Base-by-base conservation (phyloP, 2,888 invertebrate genomes). In the Oscheius sp. region DNA sequence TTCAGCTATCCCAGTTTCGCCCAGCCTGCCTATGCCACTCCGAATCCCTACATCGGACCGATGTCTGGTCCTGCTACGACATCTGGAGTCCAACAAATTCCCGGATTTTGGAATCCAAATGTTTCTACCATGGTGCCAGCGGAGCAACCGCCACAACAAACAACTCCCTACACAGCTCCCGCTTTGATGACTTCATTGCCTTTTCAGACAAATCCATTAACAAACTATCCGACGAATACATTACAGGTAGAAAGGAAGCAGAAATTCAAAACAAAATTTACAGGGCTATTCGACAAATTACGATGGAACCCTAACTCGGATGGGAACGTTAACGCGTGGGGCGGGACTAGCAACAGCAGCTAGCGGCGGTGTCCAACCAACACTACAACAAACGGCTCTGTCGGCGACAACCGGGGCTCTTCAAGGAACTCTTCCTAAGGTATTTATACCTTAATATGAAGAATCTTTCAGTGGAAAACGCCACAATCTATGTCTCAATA, bases 401-500 rank as follows among this genome's bases (percentile, higher is more conserved):
- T 17, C 30, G 17, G 20, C 63, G 17, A n/a, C 41, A 12, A 20
- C 41, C 9, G 49, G 49, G 9, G 49, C 63, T 9, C 33, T 62
- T n/a, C 45, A 62, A 26, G 63, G 44, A 28, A 49, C 63, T 24
- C 24, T 63, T 22, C 63, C 63, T 22, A 63, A 63, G 63, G 63
- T 63, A 63, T 24, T 33, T 28, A 59, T 14, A 56, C 24, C 9
- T 56, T 14, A 14, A 38, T 17, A n/a, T 36, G 20, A 33, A 38
- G n/a, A n/a, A n/a, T n/a, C n/a, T n/a, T n/a, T n/a, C 64, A 68
- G 62, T 77, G 77, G 77, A 74, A 77, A 32, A 56, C 75, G 17
- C 47, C 62, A 24, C 70, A 68, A 68, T 44, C 41, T 8, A 77
- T 77, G 77, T 68, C 69, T 26, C 82, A 82, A 70, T 86, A 86